Percentiles rank a stretch among this genome's conserved stretches.
Conservation (phyloP, 2,888 invertebrate species). For the Drosophila anomelani region DNA sequence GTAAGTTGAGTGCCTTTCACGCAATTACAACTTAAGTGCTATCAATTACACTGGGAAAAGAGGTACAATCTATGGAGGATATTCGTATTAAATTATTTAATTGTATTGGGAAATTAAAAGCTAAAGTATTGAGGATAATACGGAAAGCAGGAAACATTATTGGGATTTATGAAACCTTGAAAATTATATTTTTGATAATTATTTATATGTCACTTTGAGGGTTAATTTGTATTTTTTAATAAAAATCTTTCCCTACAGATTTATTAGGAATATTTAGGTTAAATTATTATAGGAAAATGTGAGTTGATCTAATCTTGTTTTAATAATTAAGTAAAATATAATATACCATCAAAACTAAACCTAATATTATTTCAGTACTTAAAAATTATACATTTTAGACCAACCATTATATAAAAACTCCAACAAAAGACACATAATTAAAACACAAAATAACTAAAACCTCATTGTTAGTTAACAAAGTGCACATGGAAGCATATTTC, state of each 20-base stretch:
- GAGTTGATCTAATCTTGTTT: background rate
- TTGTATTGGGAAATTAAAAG: background rate
- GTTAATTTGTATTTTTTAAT: background rate
- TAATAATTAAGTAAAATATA: too few species aligned
- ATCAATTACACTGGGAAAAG: background rate
- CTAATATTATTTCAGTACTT: background rate
- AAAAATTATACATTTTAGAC: background rate
- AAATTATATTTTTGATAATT: background rate
- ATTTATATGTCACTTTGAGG: too few species aligned
- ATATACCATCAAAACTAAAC: background rate
- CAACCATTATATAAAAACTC: background rate
- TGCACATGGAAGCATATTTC: slow-evolving; percentile 7
- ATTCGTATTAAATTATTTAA: background rate
- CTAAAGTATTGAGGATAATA: background rate
- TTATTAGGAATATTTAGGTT: background rate
- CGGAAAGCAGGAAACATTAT: background rate
- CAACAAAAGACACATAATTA: background rate
- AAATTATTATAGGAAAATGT: background rate
- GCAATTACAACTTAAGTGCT: background rate
- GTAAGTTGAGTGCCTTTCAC: slow-evolving; percentile 1
- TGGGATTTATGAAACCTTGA: background rate
- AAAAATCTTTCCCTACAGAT: background rate
- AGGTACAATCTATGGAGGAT: too few species aligned
- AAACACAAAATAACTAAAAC: background rate
- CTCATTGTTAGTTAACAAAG: background rate